Evolutionary conservation across 2,797 vertebrate species (phyloP).

Genomic region (Synaphobranchus kaupii): DNA sequence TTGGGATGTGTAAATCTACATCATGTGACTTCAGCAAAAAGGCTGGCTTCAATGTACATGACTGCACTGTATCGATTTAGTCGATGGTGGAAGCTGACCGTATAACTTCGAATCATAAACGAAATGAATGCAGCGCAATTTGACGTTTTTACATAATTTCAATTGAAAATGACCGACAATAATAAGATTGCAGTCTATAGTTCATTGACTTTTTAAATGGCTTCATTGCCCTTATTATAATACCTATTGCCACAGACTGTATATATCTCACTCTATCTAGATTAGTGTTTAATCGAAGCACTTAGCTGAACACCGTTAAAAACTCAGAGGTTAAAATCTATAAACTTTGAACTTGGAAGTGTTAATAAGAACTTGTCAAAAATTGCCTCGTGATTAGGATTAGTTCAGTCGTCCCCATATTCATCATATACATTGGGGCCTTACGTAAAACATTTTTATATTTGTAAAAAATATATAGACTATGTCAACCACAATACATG

Average conservation of each 20-base stretch:
- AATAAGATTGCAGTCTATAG: not conserved
- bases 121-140: not conserved
- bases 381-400: not conserved
- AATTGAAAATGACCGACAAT: not conserved
- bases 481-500: not conserved
- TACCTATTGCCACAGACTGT: not conserved
- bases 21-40: not conserved
- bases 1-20: not conserved
- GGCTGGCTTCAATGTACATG: not conserved
- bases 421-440: not conserved
- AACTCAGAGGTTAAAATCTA: not conserved
- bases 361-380: not conserved
- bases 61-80: slow-evolving; percentile 5
- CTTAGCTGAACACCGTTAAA: not conserved
- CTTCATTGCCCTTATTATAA: not conserved
- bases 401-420: not conserved
- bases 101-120: not conserved
- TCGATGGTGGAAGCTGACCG: not conserved
- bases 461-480: not conserved
- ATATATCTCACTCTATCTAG: not conserved
- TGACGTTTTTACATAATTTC: not conserved
- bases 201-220: too few relatives aligned
- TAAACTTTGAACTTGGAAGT: not conserved
- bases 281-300: not conserved
- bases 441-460: not conserved